These are phyloP conservation scores for Euwallacea similis DNA, from an alignment of 1,140 invertebrate genomes.

Conservation along the genomic window DNA sequence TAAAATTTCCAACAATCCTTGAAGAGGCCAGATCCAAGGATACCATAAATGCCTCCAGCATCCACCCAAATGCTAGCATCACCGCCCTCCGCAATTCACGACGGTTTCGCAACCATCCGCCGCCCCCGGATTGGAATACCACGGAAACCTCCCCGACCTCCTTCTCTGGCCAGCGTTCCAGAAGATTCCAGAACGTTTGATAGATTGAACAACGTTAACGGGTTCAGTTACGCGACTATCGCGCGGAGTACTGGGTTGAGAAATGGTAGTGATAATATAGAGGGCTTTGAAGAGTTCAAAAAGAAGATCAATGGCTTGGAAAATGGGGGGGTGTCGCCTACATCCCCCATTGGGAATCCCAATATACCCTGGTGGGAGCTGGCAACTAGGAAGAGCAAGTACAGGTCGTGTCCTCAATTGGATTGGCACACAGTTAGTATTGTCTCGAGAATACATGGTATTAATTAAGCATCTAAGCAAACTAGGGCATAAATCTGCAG, in stretches of 20 bases:
- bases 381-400: constrained; percentile 67
- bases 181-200: constrained; percentile 46
- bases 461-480: not conserved
- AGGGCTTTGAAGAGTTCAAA: constrained; percentile 17
- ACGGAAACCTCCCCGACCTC: constrained; percentile 53
- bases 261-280: constrained; percentile 1
- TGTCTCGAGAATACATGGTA: not conserved
- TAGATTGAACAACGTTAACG: not conserved
- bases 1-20: too few relatives aligned
- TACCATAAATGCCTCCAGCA: constrained; percentile 23
- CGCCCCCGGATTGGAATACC: constrained; percentile 58
- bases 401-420: constrained; percentile 50
- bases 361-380: constrained; percentile 83
- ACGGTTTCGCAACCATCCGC: constrained; percentile 80
- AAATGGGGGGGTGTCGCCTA: constrained; percentile 8
- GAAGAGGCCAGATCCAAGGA: not conserved
- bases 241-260: constrained; percentile 6
- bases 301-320: constrained; percentile 5
- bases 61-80: constrained; percentile 40
- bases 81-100: constrained; percentile 63
- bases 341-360: constrained; percentile 48
- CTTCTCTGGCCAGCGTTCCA: constrained; percentile 50
- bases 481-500: too few relatives aligned
- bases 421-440: constrained; percentile 43
- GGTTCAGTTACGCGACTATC: constrained; percentile 24